These are phyloP conservation scores for Chloroclystis v-ata DNA, from an alignment of 2,888 invertebrate species.

Conservation along the genomic window DNA sequence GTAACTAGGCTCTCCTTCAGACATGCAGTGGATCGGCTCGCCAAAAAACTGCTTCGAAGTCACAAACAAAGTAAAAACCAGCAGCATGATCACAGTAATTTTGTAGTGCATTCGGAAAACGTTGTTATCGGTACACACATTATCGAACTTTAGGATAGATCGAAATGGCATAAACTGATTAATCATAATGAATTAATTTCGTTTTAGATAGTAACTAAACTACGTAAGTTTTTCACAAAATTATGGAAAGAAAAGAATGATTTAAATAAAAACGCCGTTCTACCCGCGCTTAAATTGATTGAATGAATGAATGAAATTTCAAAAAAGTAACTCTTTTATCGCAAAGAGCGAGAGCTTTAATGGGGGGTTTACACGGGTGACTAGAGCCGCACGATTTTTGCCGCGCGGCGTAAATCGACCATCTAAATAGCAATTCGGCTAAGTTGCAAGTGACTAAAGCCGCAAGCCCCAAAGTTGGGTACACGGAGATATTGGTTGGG, in stretches of 20 bases:
- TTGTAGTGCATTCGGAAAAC: slow-evolving; percentile 87
- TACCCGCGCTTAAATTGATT: too few relatives aligned
- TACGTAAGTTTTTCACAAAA: too few relatives aligned
- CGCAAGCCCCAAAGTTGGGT: slow-evolving; percentile 43
- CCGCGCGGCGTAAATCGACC: slow-evolving; percentile 8
- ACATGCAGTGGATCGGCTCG: slow-evolving; percentile 88
- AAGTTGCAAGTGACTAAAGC: slow-evolving; percentile 38
- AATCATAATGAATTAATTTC: slow-evolving; percentile 66
- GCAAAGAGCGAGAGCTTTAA: too few relatives aligned
- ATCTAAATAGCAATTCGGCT: slow-evolving; percentile 8
- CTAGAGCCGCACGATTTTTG: slow-evolving; percentile 32
- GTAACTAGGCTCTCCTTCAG: slow-evolving; percentile 63
- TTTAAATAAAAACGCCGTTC: too few relatives aligned
- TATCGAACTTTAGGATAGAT: slow-evolving; percentile 81
- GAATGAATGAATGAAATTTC: too few relatives aligned
- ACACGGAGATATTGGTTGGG: too few relatives aligned
- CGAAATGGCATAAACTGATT: slow-evolving; percentile 83
- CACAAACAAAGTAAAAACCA: slow-evolving; percentile 85
- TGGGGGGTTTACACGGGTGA: slow-evolving; percentile 28
- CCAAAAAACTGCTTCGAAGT: slow-evolving; percentile 91
- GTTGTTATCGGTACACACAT: slow-evolving; percentile 85
- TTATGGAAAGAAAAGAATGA: too few relatives aligned
- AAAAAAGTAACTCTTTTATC: too few relatives aligned
- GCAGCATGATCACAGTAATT: slow-evolving; percentile 83
- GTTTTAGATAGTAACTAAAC: too few relatives aligned